Conservation (phyloP, 2,113 vertebrate species). For the Labeo rohita region DNA sequence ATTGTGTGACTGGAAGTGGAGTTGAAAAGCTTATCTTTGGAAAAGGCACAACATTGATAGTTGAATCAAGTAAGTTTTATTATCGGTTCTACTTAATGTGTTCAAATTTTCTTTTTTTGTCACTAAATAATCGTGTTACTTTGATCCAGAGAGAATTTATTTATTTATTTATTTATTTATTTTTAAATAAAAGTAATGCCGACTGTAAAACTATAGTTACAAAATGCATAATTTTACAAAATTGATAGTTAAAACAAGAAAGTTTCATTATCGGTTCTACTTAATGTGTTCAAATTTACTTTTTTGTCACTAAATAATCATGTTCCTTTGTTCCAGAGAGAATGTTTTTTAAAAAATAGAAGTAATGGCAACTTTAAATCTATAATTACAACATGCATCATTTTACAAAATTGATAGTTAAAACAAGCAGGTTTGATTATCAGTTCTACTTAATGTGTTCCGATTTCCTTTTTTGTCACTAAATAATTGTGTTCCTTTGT, state of each 20-base stretch:
- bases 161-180: no score
- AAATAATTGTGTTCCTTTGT: background rate
- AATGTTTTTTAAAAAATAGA: background rate
- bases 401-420: conserved; percentile 20
- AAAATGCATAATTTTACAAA: background rate
- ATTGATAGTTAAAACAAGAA: no score
- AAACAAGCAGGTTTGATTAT: conserved; percentile 38
- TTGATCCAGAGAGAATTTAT: background rate
- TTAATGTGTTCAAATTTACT: no score
- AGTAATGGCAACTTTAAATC: background rate
- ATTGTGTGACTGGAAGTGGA: conserved; percentile 35
- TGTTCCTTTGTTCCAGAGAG: background rate
- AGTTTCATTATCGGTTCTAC: no score
- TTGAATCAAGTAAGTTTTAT: conserved; percentile 44
- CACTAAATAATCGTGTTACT: background rate
- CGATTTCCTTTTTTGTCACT: background rate
- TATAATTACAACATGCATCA: background rate
- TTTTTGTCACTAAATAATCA: background rate
- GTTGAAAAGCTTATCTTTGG: conserved; percentile 37
- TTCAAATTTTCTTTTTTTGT: background rate
- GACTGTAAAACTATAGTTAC: background rate
- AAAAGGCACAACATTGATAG: conserved; percentile 12
- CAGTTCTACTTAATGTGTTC: background rate
- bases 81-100: background rate
- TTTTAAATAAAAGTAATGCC: background rate